A percentile compares a stretch with the other conserved stretches of the same genome.
Conservation (phyloP, 2,888 invertebrate species). For the Piscicola geometra region DNA sequence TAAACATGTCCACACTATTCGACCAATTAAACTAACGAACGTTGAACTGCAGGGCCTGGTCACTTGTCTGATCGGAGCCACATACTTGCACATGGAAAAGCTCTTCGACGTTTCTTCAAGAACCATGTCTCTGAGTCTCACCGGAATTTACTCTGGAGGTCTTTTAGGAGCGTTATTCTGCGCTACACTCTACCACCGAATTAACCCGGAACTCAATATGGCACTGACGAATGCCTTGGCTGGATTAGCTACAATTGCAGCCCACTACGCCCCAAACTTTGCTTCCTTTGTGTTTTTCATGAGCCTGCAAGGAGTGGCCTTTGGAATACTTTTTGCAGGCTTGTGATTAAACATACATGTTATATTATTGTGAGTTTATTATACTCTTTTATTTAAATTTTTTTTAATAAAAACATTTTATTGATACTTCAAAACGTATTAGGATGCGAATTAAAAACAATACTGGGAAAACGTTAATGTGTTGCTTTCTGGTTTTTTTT, state of each 20-base stretch:
- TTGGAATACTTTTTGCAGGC: conserved; percentile 37
- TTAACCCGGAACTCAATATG: conserved; percentile 34
- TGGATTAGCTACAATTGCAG: neutral
- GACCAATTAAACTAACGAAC: neutral
- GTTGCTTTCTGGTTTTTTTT: too few species aligned
- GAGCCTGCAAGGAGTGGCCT: conserved; percentile 20
- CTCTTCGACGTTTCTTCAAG: conserved; percentile 27
- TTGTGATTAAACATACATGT: neutral
- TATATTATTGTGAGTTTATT: too few species aligned
- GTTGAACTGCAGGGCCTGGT: conserved; percentile 30
- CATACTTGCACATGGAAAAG: conserved; percentile 38
- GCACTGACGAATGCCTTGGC: conserved; percentile 1
- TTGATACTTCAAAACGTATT: too few species aligned
- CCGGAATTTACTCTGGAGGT: conserved; percentile 28
- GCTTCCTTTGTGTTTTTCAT: conserved; percentile 23
- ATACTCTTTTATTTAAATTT: too few species aligned
- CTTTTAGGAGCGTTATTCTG: conserved; percentile 34
- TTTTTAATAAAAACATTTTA: too few species aligned
- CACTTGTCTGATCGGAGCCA: conserved; percentile 35
- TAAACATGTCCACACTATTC: too few species aligned
- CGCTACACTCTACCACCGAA: conserved; percentile 34
- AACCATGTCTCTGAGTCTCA: conserved; percentile 29
- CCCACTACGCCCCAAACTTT: conserved; percentile 17
- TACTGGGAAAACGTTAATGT: too few species aligned
- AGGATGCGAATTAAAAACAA: too few species aligned